Percentiles rank a stretch among this genome's conserved stretches.
Evolutionary conservation across 2,888 invertebrate species (phyloP).

Genomic region (Gymnosoma rotundatum): DNA sequence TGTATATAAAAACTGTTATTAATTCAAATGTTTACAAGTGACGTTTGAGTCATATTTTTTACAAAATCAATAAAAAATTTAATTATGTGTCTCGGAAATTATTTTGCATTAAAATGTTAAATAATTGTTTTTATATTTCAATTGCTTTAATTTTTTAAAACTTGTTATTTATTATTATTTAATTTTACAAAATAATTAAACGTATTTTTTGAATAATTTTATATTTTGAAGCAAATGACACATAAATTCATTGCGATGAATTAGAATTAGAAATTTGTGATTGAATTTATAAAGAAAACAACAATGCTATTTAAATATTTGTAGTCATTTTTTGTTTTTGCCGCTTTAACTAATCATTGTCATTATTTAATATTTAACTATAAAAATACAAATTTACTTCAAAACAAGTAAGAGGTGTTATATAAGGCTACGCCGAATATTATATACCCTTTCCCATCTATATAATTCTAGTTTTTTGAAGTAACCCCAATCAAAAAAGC

Average conservation of each 20-base stretch:
- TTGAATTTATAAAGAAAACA: background rate
- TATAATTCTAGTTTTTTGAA: no score
- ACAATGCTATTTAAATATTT: conserved; percentile 25
- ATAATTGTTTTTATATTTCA: background rate
- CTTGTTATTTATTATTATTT: background rate
- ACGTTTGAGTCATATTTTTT: conserved; percentile 32
- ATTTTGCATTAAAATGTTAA: conserved; percentile 3
- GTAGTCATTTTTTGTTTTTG: background rate
- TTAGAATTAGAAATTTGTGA: no score
- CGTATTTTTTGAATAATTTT: no score
- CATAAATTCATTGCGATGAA: conserved; percentile 36
- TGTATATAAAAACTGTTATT: conserved; percentile 25
- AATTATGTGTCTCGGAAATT: background rate
- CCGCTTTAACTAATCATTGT: background rate
- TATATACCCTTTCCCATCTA: no score
- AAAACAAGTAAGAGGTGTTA: no score
- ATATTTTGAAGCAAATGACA: background rate
- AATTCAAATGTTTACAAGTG: conserved; percentile 41
- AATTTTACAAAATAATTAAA: background rate
- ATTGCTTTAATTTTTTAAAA: background rate
- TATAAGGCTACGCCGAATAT: no score
- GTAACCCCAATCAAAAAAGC: no score
- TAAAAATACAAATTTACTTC: no score
- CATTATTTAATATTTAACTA: background rate
- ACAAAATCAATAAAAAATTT: conserved; percentile 4